Conservation (phyloP, 2,113 vertebrate genomes). For the Arothron firmamentum region DNA sequence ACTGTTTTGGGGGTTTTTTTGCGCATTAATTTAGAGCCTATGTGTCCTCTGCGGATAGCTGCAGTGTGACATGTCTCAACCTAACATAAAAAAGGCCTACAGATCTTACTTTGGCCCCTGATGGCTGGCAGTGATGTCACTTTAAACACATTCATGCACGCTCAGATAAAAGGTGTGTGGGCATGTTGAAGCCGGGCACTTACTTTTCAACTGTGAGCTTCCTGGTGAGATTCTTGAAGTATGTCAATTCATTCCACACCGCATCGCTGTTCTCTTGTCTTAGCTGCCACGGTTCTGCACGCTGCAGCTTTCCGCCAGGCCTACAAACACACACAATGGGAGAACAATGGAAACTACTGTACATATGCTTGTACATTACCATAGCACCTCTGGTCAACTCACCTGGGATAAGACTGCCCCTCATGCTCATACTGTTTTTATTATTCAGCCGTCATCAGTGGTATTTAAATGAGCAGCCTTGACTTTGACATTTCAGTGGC, state of each 20-base stretch:
- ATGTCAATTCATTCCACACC: constrained; percentile 85
- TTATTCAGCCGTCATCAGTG: constrained; percentile 67
- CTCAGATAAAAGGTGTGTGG: neutral
- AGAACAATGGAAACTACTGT: constrained; percentile 30
- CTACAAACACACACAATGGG: constrained; percentile 58
- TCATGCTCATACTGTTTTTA: constrained; percentile 58
- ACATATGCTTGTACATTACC: constrained; percentile 38
- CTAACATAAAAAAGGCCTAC: constrained; percentile 57
- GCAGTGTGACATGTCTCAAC: constrained; percentile 46
- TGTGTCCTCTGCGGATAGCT: neutral
- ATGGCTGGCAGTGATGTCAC: constrained; percentile 63
- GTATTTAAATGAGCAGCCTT: constrained; percentile 79
- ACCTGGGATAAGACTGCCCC: constrained; percentile 57
- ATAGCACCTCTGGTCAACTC: constrained; percentile 55
- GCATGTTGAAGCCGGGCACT: constrained; percentile 57
- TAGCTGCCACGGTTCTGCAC: constrained; percentile 72
- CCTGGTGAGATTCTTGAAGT: constrained; percentile 81
- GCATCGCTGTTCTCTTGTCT: constrained; percentile 82
- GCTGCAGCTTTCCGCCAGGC: constrained; percentile 59
- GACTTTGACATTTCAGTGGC: constrained; percentile 71
- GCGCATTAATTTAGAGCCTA: no score
- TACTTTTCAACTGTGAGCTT: constrained; percentile 85
- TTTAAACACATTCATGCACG: neutral
- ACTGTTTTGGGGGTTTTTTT: no score
- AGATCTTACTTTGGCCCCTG: constrained; percentile 58